Percentiles rank a stretch among this genome's conserved stretches.
Conservation (phyloP, 2,888 invertebrate genomes). For the Noctua janthe region DNA sequence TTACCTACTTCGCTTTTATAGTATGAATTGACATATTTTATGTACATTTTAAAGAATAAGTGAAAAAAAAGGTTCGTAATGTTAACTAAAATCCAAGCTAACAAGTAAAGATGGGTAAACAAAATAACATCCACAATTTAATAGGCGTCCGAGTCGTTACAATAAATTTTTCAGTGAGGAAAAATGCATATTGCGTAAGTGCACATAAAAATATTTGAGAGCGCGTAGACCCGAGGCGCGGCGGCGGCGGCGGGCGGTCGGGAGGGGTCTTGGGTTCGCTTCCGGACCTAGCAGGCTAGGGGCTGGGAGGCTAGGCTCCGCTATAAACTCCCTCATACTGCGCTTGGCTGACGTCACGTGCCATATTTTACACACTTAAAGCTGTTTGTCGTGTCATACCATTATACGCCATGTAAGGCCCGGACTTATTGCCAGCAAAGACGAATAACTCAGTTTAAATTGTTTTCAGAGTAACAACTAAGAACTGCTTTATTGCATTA, state of each 20-base stretch:
- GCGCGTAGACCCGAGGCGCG: constrained; percentile 66
- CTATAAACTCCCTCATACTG: constrained; percentile 83
- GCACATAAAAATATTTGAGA: constrained; percentile 69
- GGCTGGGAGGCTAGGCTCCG: constrained; percentile 74
- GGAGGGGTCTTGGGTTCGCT: constrained; percentile 71
- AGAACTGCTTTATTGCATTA: constrained; percentile 81
- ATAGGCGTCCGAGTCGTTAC: constrained; percentile 38
- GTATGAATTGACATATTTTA: neutral
- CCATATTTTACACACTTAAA: constrained; percentile 90
- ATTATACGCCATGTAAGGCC: constrained; percentile 89
- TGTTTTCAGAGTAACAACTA: constrained; percentile 83
- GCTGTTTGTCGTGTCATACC: constrained; percentile 90
- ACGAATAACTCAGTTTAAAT: constrained; percentile 88
- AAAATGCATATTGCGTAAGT: constrained; percentile 66
- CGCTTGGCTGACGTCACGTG: constrained; percentile 86
- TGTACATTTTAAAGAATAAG: neutral
- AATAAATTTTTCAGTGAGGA: constrained; percentile 45
- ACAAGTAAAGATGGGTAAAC: constrained; percentile 21
- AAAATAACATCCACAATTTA: constrained; percentile 40
- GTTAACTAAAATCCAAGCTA: neutral
- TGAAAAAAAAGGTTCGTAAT: neutral
- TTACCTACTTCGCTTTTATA: neutral
- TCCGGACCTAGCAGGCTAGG: constrained; percentile 77
- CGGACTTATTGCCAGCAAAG: constrained; percentile 86
- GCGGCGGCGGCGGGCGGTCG: constrained; percentile 39